Evolutionary conservation across 2,113 vertebrate genomes (phyloP).

Genomic region (Pyrgilauda ruficollis): DNA sequence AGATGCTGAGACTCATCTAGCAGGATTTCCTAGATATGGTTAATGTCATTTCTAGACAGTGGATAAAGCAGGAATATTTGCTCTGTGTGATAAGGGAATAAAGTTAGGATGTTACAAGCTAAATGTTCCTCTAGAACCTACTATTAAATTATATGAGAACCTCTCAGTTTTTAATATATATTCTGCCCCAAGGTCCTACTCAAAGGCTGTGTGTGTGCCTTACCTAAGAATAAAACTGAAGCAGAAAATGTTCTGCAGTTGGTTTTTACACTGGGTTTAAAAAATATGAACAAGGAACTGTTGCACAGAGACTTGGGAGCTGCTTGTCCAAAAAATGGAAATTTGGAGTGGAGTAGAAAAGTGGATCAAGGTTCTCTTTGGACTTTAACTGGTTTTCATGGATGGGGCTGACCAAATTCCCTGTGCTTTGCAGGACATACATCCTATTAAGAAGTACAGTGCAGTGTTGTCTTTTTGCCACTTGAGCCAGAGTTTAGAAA

Average conservation of each 20-base stretch:
- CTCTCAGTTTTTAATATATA: constrained; percentile 12
- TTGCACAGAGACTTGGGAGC: background rate
- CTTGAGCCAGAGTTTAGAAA: background rate
- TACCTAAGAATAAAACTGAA: background rate
- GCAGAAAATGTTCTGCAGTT: background rate
- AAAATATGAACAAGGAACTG: background rate
- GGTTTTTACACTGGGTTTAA: background rate
- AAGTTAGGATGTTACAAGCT: background rate
- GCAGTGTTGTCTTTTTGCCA: background rate
- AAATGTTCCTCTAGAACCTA: background rate
- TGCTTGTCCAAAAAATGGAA: background rate
- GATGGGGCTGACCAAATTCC: background rate
- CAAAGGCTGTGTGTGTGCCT: background rate
- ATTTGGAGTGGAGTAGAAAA: background rate
- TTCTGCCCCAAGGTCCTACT: background rate
- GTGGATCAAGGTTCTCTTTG: background rate
- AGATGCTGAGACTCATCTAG: background rate
- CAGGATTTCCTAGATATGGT: background rate
- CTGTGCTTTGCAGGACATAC: background rate
- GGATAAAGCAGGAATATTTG: background rate
- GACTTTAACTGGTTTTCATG: background rate
- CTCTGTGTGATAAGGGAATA: background rate
- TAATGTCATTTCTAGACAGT: background rate
- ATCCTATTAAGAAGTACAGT: background rate
- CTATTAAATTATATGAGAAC: background rate